Evolutionary conservation across 2,797 vertebrate genomes (phyloP).

Genomic region (Hyperoplus immaculatus): DNA sequence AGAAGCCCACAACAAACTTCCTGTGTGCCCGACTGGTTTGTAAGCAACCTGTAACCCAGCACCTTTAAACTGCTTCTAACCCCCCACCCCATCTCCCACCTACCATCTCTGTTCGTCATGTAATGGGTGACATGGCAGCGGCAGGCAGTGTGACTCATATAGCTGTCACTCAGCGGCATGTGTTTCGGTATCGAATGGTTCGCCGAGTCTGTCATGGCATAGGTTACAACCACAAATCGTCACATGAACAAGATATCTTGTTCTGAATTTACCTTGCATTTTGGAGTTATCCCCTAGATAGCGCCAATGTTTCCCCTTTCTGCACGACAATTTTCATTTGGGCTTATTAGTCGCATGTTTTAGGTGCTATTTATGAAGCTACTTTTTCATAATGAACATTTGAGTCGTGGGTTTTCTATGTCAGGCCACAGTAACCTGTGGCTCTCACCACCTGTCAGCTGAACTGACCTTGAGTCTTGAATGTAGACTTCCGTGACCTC

Average conservation of each 20-base stretch:
- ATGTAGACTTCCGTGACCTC: neutral
- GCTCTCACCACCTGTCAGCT: constrained; percentile 69
- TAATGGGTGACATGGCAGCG: constrained; percentile 68
- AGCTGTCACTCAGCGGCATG: constrained; percentile 63
- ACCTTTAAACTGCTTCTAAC: constrained; percentile 79
- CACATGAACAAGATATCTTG: constrained; percentile 28
- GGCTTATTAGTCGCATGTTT: neutral
- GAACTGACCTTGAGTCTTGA: constrained; percentile 55
- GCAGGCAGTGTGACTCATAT: constrained; percentile 59
- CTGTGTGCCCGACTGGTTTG: constrained; percentile 57
- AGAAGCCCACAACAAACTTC: constrained; percentile 60
- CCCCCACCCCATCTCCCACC: constrained; percentile 57
- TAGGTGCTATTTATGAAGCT: neutral
- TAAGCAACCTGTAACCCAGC: constrained; percentile 79
- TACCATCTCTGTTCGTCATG: constrained; percentile 51
- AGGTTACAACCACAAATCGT: constrained; percentile 27
- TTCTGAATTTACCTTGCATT: constrained; percentile 21
- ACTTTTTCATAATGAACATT: neutral
- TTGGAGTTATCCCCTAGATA: constrained; percentile 23
- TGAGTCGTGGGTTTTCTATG: constrained; percentile 27
- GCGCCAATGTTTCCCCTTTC: neutral
- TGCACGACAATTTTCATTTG: neutral
- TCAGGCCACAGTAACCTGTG: constrained; percentile 32
- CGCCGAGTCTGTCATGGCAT: constrained; percentile 54
- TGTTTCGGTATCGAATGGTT: constrained; percentile 75